Evolutionary conservation across 2,113 vertebrate genomes (phyloP).

Genomic region (Chlamydotis undulata): DNA sequence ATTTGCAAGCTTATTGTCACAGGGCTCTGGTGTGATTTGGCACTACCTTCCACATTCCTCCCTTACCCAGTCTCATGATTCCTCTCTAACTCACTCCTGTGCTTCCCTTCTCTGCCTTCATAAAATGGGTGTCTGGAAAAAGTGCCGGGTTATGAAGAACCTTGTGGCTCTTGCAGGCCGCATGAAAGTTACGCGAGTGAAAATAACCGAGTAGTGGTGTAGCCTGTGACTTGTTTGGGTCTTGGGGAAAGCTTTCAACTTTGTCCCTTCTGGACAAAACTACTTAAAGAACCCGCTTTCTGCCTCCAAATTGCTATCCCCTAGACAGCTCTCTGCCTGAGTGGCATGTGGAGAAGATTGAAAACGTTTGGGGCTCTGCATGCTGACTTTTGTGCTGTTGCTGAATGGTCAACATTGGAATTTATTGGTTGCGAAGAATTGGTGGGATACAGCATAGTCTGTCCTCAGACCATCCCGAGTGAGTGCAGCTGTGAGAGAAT

Average conservation of each 20-base stretch:
- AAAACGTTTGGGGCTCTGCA: neutral
- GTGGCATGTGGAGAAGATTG: neutral
- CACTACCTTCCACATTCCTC: neutral
- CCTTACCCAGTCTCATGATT: neutral
- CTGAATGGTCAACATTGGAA: neutral
- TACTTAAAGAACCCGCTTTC: neutral
- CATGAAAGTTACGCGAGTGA: neutral
- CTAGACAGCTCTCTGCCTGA: neutral
- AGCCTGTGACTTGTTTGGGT: neutral
- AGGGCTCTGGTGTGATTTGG: neutral
- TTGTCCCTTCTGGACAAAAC: accelerated
- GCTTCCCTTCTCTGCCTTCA: neutral
- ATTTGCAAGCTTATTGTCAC: neutral
- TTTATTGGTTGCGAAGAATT: neutral
- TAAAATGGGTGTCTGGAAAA: neutral
- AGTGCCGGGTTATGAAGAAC: neutral
- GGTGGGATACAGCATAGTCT: neutral
- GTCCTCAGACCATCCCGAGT: neutral
- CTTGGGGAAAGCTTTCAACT: neutral
- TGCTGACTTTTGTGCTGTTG: neutral
- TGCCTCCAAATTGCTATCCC: neutral
- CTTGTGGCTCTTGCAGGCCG: neutral
- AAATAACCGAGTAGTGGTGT: too few species aligned
- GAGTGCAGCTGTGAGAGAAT: neutral
- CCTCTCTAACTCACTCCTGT: too few species aligned